Base-by-base conservation (phyloP, 1,140 invertebrate genomes). In the Oryzaephilus surinamensis region DNA sequence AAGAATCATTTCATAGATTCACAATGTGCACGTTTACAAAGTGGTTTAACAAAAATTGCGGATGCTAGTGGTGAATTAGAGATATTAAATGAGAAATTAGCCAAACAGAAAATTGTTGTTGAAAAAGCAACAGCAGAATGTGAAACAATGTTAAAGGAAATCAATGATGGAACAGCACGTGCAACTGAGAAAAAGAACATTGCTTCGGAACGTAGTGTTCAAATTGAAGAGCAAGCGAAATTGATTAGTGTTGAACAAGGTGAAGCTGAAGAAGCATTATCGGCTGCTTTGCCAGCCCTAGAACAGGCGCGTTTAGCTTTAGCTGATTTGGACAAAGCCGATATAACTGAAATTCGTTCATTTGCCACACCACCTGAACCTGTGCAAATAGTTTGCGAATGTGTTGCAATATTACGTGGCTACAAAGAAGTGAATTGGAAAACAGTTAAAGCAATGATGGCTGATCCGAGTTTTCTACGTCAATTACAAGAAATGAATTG, bases 291-390 rank as follows among this genome's bases (percentile, higher is more conserved):
- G 53, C 88, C 88, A 0, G 83, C 77, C 0, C 59, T 94, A 0
- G 81, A 88, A 49, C 73, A 73, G n/a, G 87, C 89, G 1, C 71
- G 78, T 55, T 44, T 76, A 2, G 87, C 88, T 1, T 66, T 95
- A 0, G 70, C 74, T 5, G 79, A 88, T 43, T 63, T 95, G 6
- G 82, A 91, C 26, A 93, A 91, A 63, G 70, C 76, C 1, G 89
- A 93, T 55, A 91, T 95, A 41, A 89, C 86, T 18, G 89, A 94
- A 71, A 92, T 94, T 48, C 70, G 86, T 41, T 88, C 84, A 0
- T 92, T 93, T 58, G 80, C 84, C 18, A 90, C 86, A n/a, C 88
- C 89, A 0, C 87, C 88, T 0, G 80, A 88, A 48, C 74, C 84
- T 21, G 87, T 93, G 11, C 87, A 91, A 62, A 42, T 81, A 1